Conservation (phyloP, 1,140 invertebrate genomes). For the Platorchestia sp. region DNA sequence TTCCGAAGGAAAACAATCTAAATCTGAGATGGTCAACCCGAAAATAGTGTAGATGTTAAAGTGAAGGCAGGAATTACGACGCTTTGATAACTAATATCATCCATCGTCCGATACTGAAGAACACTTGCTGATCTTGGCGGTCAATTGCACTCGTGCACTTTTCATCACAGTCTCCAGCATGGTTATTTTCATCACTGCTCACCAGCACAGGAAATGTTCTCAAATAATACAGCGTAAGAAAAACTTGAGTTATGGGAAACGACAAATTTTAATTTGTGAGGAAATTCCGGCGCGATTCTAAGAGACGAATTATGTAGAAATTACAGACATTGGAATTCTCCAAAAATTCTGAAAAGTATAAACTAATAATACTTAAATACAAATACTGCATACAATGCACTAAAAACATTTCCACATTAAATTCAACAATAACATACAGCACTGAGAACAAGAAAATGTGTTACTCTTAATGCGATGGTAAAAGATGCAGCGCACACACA, state of each 20-base stretch:
- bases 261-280: neutral
- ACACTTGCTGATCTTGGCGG: neutral
- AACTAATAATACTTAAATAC: neutral
- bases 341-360: neutral
- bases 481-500: conserved; percentile 35
- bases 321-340: neutral
- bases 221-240: neutral
- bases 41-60: neutral
- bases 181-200: neutral
- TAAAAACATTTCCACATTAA: conserved; percentile 21
- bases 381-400: neutral
- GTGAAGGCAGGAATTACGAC: neutral
- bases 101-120: neutral
- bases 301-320: neutral
- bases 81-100: neutral
- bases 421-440: neutral
- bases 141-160: neutral
- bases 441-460: neutral
- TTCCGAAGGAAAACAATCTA: too few species aligned
- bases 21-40: too few species aligned
- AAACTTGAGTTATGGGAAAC: neutral
- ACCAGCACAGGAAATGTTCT: neutral
- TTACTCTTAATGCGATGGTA: neutral
- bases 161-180: neutral
- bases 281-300: neutral